These are phyloP conservation scores for Adineta ricciae DNA, from an alignment of 2,888 invertebrate species.

Conservation along the genomic window DNA sequence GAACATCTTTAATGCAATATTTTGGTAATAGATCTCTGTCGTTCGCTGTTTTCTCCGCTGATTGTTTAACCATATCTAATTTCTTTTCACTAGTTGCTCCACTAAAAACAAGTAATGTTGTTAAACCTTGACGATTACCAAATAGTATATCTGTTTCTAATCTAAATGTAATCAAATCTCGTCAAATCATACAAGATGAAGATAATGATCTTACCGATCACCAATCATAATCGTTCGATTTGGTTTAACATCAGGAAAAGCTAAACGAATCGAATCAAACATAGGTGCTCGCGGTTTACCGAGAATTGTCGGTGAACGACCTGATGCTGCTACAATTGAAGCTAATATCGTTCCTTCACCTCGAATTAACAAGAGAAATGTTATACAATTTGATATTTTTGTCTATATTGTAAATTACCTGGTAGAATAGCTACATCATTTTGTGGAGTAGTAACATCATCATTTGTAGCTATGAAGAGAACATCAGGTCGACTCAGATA, in stretches of 20 bases:
- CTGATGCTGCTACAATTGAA: slow-evolving; percentile 72
- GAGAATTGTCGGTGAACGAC: slow-evolving; percentile 67
- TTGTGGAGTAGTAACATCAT: slow-evolving; percentile 73
- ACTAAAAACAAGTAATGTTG: slow-evolving; percentile 73
- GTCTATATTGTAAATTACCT: slow-evolving; percentile 52
- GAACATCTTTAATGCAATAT: background rate
- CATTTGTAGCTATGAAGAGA: slow-evolving; percentile 81
- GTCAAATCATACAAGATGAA: too few relatives aligned
- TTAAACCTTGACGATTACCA: slow-evolving; percentile 75
- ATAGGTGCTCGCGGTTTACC: slow-evolving; percentile 82
- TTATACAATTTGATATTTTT: background rate
- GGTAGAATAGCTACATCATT: slow-evolving; percentile 56
- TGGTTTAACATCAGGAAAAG: slow-evolving; percentile 66
- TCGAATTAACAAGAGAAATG: slow-evolving; percentile 34
- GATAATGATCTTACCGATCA: slow-evolving; percentile 68
- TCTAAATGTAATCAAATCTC: slow-evolving; percentile 53
- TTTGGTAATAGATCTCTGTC: background rate
- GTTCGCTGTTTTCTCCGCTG: background rate
- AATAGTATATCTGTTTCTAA: slow-evolving; percentile 83
- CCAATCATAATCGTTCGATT: slow-evolving; percentile 78
- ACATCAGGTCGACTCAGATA: slow-evolving; percentile 70
- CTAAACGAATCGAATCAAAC: slow-evolving; percentile 57
- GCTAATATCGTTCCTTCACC: slow-evolving; percentile 75
- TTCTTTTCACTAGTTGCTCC: slow-evolving; percentile 61
- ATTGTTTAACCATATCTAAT: slow-evolving; percentile 35